Evolutionary conservation across 1,140 invertebrate species (phyloP).

Genomic region (Geopemphigus sp.): DNA sequence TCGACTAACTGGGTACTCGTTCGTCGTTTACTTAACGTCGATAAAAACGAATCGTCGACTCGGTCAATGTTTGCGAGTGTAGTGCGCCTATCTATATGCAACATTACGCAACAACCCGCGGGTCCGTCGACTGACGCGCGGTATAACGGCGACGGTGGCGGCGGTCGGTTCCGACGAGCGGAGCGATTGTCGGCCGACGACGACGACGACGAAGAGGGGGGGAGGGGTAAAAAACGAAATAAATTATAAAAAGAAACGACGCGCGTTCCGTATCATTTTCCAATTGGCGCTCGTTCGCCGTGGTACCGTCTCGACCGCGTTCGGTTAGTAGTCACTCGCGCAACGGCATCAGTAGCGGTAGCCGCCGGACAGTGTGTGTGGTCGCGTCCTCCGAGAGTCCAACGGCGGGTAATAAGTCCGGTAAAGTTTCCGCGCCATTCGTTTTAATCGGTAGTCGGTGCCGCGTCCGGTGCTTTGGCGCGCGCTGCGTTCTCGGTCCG

Average conservation of each 20-base stretch:
- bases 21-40: too few relatives aligned
- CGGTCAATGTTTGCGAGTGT: background rate
- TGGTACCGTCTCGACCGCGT: background rate
- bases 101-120: too few relatives aligned
- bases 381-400: too few relatives aligned
- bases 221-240: background rate
- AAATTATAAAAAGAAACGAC: slow-evolving; percentile 27
- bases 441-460: too few relatives aligned
- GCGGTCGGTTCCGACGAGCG: background rate
- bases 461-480: too few relatives aligned
- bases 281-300: slow-evolving; percentile 32
- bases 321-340: background rate
- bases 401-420: too few relatives aligned
- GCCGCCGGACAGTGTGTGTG: too few relatives aligned
- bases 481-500: background rate
- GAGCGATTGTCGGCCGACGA: too few relatives aligned
- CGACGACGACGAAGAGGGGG: slow-evolving; percentile 3
- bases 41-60: background rate
- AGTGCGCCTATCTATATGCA: too few relatives aligned
- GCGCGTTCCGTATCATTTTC: slow-evolving; percentile 34
- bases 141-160: background rate
- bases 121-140: background rate
- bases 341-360: background rate
- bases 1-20: too few relatives aligned
- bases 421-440: too few relatives aligned